Conservation (phyloP, 2,888 invertebrate species). For the Machimus rusticus region DNA sequence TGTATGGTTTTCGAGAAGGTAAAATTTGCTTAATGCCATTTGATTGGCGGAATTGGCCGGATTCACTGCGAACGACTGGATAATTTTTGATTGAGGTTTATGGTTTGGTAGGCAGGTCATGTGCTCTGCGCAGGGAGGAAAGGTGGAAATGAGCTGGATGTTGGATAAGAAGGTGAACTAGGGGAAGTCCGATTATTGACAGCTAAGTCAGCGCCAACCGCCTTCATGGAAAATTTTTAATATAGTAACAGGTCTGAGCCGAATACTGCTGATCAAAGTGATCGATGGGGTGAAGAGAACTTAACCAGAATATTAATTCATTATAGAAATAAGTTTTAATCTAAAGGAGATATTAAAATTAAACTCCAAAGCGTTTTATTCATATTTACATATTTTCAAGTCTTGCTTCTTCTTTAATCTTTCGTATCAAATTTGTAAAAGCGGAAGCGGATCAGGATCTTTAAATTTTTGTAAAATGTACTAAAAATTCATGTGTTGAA, state of each 20-base stretch:
- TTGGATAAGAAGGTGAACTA: neutral
- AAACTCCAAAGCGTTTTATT: neutral
- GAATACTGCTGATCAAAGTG: neutral
- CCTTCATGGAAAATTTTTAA: neutral
- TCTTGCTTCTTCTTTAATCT: neutral
- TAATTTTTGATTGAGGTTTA: neutral
- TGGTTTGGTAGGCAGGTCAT: neutral
- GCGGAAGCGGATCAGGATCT: too few species aligned
- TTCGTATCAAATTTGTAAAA: too few species aligned
- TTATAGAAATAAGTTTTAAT: neutral
- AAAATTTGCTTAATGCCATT: neutral
- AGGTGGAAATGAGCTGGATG: neutral
- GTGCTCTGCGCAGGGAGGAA: neutral
- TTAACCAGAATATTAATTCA: neutral
- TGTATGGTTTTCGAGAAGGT: neutral
- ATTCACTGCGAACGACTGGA: neutral
- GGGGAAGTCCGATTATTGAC: neutral
- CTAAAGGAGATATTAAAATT: too few species aligned
- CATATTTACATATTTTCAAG: neutral
- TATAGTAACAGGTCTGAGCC: neutral
- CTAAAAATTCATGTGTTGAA: too few species aligned
- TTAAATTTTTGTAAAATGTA: too few species aligned
- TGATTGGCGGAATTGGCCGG: neutral
- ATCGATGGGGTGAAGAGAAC: neutral
- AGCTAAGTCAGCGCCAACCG: neutral